Percentiles rank a stretch among this genome's conserved stretches.
Conservation (phyloP, 2,113 vertebrate genomes). For the Cebidichthys violaceus region DNA sequence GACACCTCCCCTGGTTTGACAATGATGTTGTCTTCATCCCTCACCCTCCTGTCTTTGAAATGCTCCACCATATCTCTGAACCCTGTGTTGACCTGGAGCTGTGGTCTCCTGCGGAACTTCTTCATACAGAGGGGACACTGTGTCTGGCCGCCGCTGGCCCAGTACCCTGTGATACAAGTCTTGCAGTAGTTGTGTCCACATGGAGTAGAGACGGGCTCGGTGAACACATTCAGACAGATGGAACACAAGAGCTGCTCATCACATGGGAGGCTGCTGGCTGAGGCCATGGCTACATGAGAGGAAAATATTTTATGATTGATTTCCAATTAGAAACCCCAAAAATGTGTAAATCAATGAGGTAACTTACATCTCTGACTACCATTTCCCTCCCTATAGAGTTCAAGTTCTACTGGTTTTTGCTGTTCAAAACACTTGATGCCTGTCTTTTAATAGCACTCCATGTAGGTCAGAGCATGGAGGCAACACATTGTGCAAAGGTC, state of each 20-base stretch:
- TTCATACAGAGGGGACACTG: constrained; percentile 58
- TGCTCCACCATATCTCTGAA: constrained; percentile 58
- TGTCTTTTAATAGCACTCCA: not conserved
- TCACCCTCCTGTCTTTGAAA: constrained; percentile 20
- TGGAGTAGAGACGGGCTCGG: constrained; percentile 57
- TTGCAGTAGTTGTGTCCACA: constrained; percentile 71
- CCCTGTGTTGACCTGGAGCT: constrained; percentile 60
- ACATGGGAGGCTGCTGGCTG: constrained; percentile 4
- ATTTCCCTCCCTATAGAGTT: not conserved
- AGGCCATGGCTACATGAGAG: constrained; percentile 55
- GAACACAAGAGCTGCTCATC: constrained; percentile 49
- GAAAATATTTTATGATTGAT: not conserved
- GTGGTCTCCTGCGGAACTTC: constrained; percentile 22
- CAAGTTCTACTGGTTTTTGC: not conserved
- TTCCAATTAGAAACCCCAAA: not conserved
- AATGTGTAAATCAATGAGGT: not conserved
- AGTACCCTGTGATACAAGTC: constrained; percentile 51
- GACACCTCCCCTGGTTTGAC: constrained; percentile 57
- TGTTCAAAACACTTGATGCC: not conserved
- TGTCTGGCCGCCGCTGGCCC: constrained; percentile 1
- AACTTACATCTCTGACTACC: not conserved
- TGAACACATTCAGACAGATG: constrained; percentile 47
- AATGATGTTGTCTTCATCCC: not conserved
- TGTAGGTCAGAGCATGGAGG: not conserved
- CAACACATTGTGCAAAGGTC: not conserved